These are phyloP conservation scores for Ophonus ardosiacus DNA, from an alignment of 2,888 invertebrate genomes.

Conservation along the genomic window DNA sequence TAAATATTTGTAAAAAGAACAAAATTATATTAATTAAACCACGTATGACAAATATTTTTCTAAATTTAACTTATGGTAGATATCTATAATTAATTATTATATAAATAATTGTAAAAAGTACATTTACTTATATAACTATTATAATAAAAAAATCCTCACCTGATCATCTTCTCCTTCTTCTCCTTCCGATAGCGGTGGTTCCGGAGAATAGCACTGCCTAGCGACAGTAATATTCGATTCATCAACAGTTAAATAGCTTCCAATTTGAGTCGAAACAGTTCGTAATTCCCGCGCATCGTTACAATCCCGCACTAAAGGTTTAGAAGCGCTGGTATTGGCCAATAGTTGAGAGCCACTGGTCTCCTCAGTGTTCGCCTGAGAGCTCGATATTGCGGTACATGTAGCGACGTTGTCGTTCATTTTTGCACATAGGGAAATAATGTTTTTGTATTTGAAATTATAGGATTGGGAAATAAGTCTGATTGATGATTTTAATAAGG, in stretches of 20 bases:
- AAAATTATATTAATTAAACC: too few relatives aligned
- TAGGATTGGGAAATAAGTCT: neutral
- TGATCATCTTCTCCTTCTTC: neutral
- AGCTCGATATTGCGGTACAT: neutral
- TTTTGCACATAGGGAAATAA: neutral
- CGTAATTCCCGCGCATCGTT: neutral
- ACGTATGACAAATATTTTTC: too few relatives aligned
- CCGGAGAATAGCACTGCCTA: conserved; percentile 6
- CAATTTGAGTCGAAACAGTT: conserved; percentile 18
- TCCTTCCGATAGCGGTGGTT: neutral
- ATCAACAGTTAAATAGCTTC: conserved; percentile 11
- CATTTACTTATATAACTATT: too few relatives aligned
- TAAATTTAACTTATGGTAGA: too few relatives aligned
- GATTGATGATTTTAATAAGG: neutral
- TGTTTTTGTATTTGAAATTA: neutral
- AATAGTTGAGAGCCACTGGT: neutral
- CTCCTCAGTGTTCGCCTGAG: neutral
- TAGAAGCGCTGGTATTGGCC: neutral
- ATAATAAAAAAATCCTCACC: too few relatives aligned
- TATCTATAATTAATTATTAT: too few relatives aligned
- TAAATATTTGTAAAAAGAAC: too few relatives aligned
- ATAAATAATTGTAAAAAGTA: too few relatives aligned
- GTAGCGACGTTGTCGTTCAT: neutral
- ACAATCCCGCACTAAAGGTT: neutral
- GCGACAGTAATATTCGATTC: conserved; percentile 9